Base-by-base conservation (phyloP, 1,140 invertebrate species). In the Rhagoletis pomonella region DNA sequence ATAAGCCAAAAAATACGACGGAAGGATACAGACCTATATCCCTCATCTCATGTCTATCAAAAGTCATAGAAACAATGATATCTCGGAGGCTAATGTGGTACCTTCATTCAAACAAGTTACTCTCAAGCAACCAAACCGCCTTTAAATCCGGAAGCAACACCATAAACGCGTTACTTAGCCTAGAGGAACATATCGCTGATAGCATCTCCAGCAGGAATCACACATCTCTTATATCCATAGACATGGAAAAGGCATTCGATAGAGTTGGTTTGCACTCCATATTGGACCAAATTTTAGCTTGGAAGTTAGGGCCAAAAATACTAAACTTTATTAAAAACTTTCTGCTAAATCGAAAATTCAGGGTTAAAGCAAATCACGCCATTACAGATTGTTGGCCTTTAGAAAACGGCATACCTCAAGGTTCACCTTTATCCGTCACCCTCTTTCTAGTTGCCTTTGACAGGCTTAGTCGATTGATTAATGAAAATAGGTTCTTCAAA, bases 11-110 rank as follows among this genome's bases (percentile, higher is more conserved):
- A 77, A 77, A 39, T 77, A 39, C n/a, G 10, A 42, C 69, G 10
- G 69, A 42, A 44, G 69, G 69, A 77, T 77, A 77, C 39, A 77
- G 69, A 77, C 69, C 29, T 39, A 77, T 77, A 77, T 77, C 69
- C 29, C 69, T 77, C 9, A 77, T 77, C 39, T 77, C 69, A 5
- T 77, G 69, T 29, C 9, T 50, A 39, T 44, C 39, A 42, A 77
- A 77, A 50, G 39, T 39, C 4, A 44, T 77, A 29, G 69, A 77
- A 77, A 77, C 19, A 39, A 77, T 77, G 39, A 39, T 77, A 42
- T 42, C n/a, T 6, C 6, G 47, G 47, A 42, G 69, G 9, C 69
- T 77, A 14, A 77, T 77, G 69, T 77, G 69, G 69, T 77, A 44
- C 29, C 69, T 77, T 14, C 39, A 42, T 3, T 14, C 39, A 77